Evolutionary conservation across 2,888 invertebrate species (phyloP).

Genomic region (Pyrocoelia pectoralis): DNA sequence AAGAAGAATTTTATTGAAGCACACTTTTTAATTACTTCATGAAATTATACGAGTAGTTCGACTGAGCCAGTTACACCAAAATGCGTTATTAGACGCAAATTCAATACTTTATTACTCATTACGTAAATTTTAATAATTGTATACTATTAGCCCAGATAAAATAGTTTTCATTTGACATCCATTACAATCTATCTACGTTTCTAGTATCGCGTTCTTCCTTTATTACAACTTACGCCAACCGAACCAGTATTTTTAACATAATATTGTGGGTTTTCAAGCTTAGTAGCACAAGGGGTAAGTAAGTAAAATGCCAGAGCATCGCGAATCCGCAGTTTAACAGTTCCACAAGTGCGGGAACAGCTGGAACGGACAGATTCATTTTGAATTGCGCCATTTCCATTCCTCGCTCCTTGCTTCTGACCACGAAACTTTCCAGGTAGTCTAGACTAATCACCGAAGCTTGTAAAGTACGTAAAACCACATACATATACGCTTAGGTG

Average conservation of each 20-base stretch:
- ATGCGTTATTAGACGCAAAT: too few relatives aligned
- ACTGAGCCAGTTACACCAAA: too few relatives aligned
- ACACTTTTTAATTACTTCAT: too few relatives aligned
- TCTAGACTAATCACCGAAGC: slow-evolving; percentile 55
- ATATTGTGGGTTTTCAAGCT: background rate
- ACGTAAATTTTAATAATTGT: too few relatives aligned
- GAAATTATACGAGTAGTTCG: too few relatives aligned
- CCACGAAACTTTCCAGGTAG: slow-evolving; percentile 57
- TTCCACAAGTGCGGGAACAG: slow-evolving; percentile 58
- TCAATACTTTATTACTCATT: too few relatives aligned
- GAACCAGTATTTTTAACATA: background rate
- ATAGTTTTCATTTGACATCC: too few relatives aligned
- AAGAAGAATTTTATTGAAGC: too few relatives aligned
- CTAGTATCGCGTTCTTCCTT: too few relatives aligned
- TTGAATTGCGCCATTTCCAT: slow-evolving; percentile 57
- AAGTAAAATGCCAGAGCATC: slow-evolving; percentile 34
- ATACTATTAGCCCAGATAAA: too few relatives aligned
- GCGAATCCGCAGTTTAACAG: slow-evolving; percentile 47
- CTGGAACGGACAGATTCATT: slow-evolving; percentile 62
- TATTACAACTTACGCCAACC: background rate
- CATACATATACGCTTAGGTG: slow-evolving; percentile 28
- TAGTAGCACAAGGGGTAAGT: slow-evolving; percentile 14
- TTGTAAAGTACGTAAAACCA: slow-evolving; percentile 44
- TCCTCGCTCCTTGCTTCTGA: slow-evolving; percentile 57
- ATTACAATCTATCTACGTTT: too few relatives aligned